Evolutionary conservation across 2,888 invertebrate genomes (phyloP).

Genomic region (Dioctria rufipes): DNA sequence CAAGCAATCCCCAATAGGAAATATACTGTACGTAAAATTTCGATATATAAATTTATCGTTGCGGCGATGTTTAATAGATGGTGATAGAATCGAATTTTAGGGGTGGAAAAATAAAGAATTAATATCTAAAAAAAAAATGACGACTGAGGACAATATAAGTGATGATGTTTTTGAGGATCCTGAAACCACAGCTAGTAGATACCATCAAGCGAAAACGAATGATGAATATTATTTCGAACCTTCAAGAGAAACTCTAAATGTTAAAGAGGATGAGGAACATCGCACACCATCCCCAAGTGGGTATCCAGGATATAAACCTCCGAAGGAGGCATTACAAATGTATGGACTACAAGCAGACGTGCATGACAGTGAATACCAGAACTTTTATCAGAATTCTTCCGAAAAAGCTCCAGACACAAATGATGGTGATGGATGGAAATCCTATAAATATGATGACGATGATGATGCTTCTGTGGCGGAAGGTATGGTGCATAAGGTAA

Average conservation of each 20-base stretch:
- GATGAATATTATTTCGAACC: conserved; percentile 60
- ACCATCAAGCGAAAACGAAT: conserved; percentile 65
- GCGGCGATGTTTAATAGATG: conserved; percentile 41
- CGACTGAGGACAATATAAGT: conserved; percentile 84
- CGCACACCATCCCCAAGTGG: conserved; percentile 82
- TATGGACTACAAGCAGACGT: conserved; percentile 69
- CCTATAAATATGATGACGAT: conserved; percentile 70
- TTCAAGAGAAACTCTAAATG: conserved; percentile 54
- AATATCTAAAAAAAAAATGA: conserved; percentile 67
- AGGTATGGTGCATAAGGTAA: conserved; percentile 79
- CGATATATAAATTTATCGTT: neutral
- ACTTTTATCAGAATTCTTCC: neutral
- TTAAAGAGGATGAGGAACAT: conserved; percentile 56
- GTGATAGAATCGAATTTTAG: neutral
- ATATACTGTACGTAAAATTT: no score
- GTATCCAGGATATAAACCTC: conserved; percentile 84
- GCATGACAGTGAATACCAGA: conserved; percentile 44
- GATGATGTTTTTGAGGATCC: conserved; percentile 87
- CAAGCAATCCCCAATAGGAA: no score
- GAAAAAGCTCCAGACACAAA: conserved; percentile 18
- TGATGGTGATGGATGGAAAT: conserved; percentile 69
- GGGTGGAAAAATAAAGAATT: neutral
- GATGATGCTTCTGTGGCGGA: conserved; percentile 69
- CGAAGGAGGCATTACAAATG: conserved; percentile 77
- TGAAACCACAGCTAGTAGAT: conserved; percentile 70